These are phyloP conservation scores for Meganola albula DNA, from an alignment of 2,888 invertebrate genomes.

Conservation along the genomic window DNA sequence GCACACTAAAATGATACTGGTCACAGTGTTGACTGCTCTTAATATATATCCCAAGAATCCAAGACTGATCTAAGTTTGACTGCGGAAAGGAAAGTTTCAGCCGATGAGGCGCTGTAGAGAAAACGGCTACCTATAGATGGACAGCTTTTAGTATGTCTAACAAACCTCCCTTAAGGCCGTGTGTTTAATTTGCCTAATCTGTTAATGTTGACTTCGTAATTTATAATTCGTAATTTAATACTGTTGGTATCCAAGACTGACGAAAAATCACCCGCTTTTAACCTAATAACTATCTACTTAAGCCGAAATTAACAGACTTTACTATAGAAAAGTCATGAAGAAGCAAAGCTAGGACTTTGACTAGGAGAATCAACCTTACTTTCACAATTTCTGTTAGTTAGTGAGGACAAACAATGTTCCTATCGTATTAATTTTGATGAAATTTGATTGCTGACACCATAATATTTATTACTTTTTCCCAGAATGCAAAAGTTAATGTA, in stretches of 20 bases:
- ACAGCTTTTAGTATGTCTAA: constrained; percentile 57
- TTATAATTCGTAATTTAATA: too few species aligned
- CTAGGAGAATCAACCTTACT: constrained; percentile 19
- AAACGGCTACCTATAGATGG: constrained; percentile 53
- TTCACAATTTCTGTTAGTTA: constrained; percentile 10
- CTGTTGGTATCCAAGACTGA: too few species aligned
- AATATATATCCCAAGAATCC: constrained; percentile 38
- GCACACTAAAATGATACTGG: constrained; percentile 36
- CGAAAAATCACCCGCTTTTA: too few species aligned
- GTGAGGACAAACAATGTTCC: too few species aligned
- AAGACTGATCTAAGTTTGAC: constrained; percentile 69
- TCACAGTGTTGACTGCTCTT: constrained; percentile 31
- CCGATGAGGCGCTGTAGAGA: constrained; percentile 63
- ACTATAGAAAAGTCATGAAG: too few species aligned
- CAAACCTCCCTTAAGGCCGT: constrained; percentile 39
- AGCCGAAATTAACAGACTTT: too few species aligned
- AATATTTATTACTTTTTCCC: too few species aligned
- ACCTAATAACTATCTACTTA: too few species aligned
- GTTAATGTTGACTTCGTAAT: constrained; percentile 33
- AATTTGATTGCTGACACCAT: too few species aligned
- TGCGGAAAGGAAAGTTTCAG: constrained; percentile 70
- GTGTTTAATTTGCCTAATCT: constrained; percentile 34
- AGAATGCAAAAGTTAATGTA: too few species aligned
- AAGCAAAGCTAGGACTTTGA: too few species aligned
- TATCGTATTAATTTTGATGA: too few species aligned